Evolutionary conservation across 2,888 invertebrate genomes (phyloP).

Genomic region (Xestia rhomboidea): DNA sequence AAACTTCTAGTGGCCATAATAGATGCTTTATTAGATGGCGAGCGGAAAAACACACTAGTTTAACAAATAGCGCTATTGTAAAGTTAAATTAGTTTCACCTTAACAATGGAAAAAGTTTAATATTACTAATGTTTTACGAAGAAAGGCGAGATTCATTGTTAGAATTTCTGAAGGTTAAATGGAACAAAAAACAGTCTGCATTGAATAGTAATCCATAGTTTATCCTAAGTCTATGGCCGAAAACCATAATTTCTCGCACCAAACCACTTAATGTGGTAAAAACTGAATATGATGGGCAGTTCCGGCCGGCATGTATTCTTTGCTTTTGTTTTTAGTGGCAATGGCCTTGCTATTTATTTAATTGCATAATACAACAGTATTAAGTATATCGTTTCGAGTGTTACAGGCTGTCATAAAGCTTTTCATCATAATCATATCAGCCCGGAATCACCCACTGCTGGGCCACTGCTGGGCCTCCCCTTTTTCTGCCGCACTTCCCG

Average conservation of each 20-base stretch:
- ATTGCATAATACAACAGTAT: too few species aligned
- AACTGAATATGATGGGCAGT: background rate
- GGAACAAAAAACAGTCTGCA: background rate
- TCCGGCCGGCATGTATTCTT: background rate
- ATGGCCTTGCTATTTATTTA: too few species aligned
- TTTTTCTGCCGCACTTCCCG: too few species aligned
- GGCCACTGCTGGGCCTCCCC: too few species aligned
- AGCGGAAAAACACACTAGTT: constrained; percentile 78
- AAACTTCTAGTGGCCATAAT: constrained; percentile 75
- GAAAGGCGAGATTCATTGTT: constrained; percentile 48
- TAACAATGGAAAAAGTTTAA: constrained; percentile 74
- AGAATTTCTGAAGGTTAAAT: constrained; percentile 33
- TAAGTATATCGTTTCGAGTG: background rate
- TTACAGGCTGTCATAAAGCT: too few species aligned
- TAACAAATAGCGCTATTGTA: constrained; percentile 80
- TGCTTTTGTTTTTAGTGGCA: background rate
- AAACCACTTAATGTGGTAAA: background rate
- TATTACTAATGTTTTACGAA: constrained; percentile 62
- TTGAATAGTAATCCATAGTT: background rate
- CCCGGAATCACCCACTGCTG: too few species aligned
- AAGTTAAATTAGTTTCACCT: constrained; percentile 83
- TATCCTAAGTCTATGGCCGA: background rate
- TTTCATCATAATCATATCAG: too few species aligned
- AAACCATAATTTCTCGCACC: background rate
- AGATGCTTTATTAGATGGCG: constrained; percentile 80